Evolutionary conservation across 1,140 invertebrate genomes (phyloP).

Genomic region (Thaumatotibia leucotreta): DNA sequence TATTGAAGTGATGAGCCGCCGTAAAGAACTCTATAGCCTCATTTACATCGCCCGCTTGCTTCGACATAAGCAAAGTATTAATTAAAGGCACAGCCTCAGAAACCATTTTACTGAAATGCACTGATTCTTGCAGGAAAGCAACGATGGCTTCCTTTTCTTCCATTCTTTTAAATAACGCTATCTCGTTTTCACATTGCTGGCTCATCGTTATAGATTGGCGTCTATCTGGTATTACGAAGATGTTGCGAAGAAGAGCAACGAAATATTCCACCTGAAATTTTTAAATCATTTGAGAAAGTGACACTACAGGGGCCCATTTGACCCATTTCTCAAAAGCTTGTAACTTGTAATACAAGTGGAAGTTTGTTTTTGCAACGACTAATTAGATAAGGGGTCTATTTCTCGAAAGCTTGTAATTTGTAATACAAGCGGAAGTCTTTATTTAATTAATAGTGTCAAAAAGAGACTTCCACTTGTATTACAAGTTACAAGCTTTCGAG

Average conservation of each 20-base stretch:
- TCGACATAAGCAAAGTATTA: slow-evolving; percentile 84
- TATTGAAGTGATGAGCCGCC: slow-evolving; percentile 86
- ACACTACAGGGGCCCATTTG: too few relatives aligned
- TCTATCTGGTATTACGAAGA: slow-evolving; percentile 58
- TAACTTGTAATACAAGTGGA: too few relatives aligned
- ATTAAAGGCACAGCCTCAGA: slow-evolving; percentile 84
- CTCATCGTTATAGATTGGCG: slow-evolving; percentile 42
- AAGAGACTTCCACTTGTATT: too few relatives aligned
- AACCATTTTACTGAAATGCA: slow-evolving; percentile 82
- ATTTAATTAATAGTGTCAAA: too few relatives aligned
- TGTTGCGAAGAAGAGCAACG: slow-evolving; percentile 59
- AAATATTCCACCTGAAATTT: slow-evolving; percentile 68
- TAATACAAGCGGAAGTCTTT: too few relatives aligned
- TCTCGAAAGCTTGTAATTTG: too few relatives aligned
- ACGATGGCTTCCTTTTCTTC: slow-evolving; percentile 76
- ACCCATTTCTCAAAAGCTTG: too few relatives aligned
- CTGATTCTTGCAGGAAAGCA: slow-evolving; percentile 79
- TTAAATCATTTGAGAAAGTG: too few relatives aligned
- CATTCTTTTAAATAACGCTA: slow-evolving; percentile 57
- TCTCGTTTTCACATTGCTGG: slow-evolving; percentile 59
- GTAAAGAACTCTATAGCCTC: slow-evolving; percentile 93
- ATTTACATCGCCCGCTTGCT: slow-evolving; percentile 85
- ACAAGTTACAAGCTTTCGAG: too few relatives aligned
- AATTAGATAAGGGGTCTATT: too few relatives aligned
- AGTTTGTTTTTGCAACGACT: too few relatives aligned